phyloP scores from a whole-genome alignment of 2,113 vertebrate species.

The Menura novaehollandiae region DNA sequence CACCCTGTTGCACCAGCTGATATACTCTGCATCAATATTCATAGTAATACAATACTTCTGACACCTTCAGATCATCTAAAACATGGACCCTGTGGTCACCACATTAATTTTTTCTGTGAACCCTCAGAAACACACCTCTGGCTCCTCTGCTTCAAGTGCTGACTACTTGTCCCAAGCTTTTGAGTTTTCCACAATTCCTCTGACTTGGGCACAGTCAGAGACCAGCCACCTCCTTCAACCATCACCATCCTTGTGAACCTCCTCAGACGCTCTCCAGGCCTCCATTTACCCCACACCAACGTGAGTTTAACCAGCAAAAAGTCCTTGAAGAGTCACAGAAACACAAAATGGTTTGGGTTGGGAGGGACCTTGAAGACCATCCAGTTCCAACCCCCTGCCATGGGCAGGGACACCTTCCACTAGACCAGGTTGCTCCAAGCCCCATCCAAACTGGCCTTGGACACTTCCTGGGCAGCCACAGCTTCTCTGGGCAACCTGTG shows the following conservation, averaged over 20 bases:
- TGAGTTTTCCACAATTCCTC: neutral
- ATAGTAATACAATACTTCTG: neutral
- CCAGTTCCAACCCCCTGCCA: neutral
- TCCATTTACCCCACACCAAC: neutral
- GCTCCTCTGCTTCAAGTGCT: neutral
- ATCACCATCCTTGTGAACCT: neutral
- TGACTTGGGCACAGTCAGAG: neutral
- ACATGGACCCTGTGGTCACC: neutral
- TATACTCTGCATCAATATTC: fast-evolving
- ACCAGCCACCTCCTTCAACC: neutral
- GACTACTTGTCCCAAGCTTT: neutral
- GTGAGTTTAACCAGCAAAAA: neutral
- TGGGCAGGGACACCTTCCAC: neutral
- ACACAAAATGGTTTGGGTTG: neutral
- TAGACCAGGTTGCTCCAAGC: fast-evolving
- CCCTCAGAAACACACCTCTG: neutral
- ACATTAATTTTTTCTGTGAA: neutral
- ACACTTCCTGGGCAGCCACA: neutral
- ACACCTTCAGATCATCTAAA: neutral
- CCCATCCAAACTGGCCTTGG: fast-evolving
- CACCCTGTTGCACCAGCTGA: neutral
- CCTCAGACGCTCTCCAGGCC: fast-evolving
- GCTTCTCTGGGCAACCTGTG: neutral
- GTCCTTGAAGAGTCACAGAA: neutral
- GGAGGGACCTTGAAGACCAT: neutral